A percentile compares a stretch with the other conserved stretches of the same genome.
Evolutionary conservation across 2,113 vertebrate species (phyloP).

Genomic region (Bufo bufo): DNA sequence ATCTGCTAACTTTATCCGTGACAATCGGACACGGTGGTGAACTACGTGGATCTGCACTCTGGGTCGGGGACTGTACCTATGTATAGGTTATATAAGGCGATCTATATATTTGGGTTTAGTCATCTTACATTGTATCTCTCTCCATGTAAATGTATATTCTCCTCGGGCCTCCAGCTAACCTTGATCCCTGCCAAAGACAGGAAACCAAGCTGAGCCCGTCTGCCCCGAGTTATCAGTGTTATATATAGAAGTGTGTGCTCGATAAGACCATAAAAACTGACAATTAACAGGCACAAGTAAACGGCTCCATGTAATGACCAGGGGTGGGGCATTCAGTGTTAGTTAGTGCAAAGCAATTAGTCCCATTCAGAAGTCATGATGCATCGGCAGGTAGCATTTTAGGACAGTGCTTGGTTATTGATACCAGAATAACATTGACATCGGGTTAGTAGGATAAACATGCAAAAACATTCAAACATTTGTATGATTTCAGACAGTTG

Average conservation of each 20-base stretch:
- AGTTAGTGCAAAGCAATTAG: slow-evolving; percentile 76
- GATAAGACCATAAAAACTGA: slow-evolving; percentile 51
- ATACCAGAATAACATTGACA: slow-evolving; percentile 68
- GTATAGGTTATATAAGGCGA: no score
- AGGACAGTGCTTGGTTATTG: slow-evolving; percentile 67
- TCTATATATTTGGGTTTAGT: not conserved
- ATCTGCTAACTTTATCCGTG: no score
- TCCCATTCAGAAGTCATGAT: slow-evolving; percentile 72
- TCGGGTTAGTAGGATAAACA: slow-evolving; percentile 74
- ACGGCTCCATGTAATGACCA: slow-evolving; percentile 54
- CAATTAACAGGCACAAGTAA: slow-evolving; percentile 41
- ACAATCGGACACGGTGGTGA: no score
- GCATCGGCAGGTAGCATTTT: slow-evolving; percentile 61
- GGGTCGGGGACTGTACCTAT: not conserved
- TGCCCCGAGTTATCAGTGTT: slow-evolving; percentile 19
- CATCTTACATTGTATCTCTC: not conserved
- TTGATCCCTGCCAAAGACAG: not conserved
- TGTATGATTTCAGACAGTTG: slow-evolving; percentile 36
- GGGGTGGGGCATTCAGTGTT: slow-evolving; percentile 67
- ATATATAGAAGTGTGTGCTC: slow-evolving; percentile 45
- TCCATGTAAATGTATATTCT: not conserved
- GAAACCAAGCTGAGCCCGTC: slow-evolving; percentile 2
- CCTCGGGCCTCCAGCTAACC: not conserved
- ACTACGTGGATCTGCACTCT: not conserved
- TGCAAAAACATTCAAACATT: slow-evolving; percentile 61